phyloP scores from a whole-genome alignment of 2,113 vertebrate species.

The Paralichthys olivaceus region DNA sequence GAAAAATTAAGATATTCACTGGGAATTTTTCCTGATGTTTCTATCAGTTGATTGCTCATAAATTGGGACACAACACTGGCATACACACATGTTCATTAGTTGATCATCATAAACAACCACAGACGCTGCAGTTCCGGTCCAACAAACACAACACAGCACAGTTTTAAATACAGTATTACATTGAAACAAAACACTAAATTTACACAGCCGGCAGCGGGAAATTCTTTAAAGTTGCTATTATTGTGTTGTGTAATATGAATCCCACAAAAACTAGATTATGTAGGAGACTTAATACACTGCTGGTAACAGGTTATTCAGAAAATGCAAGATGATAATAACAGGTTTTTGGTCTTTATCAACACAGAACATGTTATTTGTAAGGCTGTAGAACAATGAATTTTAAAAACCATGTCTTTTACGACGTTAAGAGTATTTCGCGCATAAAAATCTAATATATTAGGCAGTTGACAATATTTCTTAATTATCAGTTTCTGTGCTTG shows the following conservation, averaged over 20 bases:
- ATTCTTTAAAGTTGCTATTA: not conserved
- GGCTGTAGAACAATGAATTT: too few species aligned
- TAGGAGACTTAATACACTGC: not conserved
- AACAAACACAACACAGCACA: not conserved
- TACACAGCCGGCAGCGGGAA: not conserved
- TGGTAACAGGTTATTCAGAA: not conserved
- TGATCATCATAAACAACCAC: conserved; percentile 1
- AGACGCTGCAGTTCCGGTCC: not conserved
- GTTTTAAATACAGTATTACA: not conserved
- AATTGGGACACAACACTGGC: not conserved
- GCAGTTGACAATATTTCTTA: too few species aligned
- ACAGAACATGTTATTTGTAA: not conserved
- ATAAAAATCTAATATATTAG: too few species aligned
- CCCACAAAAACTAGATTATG: not conserved
- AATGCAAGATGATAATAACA: not conserved
- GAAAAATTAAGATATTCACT: too few species aligned
- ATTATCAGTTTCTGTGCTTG: too few species aligned
- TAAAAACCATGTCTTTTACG: too few species aligned
- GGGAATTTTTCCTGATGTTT: too few species aligned
- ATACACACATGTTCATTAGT: not conserved
- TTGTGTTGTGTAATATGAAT: not conserved
- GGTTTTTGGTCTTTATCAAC: not conserved
- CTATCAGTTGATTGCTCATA: too few species aligned
- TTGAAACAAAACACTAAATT: not conserved
- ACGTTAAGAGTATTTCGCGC: too few species aligned